phyloP scores from a whole-genome alignment of 2,797 vertebrate genomes.

The Chelonia mydas region DNA sequence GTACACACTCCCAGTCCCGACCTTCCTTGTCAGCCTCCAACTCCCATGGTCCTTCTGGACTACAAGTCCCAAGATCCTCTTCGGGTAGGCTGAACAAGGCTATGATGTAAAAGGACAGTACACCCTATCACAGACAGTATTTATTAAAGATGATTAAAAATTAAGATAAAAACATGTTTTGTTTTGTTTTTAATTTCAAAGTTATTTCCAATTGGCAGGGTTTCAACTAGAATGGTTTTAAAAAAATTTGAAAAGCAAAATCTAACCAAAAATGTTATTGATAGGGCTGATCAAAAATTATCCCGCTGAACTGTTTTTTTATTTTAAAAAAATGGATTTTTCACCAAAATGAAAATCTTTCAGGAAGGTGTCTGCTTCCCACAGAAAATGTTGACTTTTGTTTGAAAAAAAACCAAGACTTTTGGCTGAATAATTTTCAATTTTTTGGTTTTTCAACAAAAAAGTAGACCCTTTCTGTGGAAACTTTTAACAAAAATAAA shows the following conservation, averaged over 20 bases:
- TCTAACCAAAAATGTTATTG: too few relatives aligned
- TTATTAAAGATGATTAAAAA: neutral
- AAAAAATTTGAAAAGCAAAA: too few relatives aligned
- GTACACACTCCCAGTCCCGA: neutral
- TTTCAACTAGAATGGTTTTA: too few relatives aligned
- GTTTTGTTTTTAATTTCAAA: too few relatives aligned
- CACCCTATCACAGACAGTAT: neutral
- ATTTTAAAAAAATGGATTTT: too few relatives aligned
- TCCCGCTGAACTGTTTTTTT: too few relatives aligned
- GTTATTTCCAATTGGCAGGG: too few relatives aligned
- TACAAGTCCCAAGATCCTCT: neutral
- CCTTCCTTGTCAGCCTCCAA: neutral
- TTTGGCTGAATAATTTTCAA: neutral
- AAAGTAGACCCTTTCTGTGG: too few relatives aligned
- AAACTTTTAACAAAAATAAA: neutral
- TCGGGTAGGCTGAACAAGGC: neutral
- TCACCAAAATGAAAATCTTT: too few relatives aligned
- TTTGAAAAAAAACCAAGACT: neutral
- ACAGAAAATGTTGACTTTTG: neutral
- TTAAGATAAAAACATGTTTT: neutral
- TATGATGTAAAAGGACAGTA: neutral
- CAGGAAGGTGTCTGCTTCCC: too few relatives aligned
- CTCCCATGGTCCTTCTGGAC: neutral
- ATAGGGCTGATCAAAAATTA: too few relatives aligned
- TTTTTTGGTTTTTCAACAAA: neutral